Evolutionary conservation across 2,797 vertebrate genomes (phyloP).

Genomic region (Typhlichthys subterraneus): DNA sequence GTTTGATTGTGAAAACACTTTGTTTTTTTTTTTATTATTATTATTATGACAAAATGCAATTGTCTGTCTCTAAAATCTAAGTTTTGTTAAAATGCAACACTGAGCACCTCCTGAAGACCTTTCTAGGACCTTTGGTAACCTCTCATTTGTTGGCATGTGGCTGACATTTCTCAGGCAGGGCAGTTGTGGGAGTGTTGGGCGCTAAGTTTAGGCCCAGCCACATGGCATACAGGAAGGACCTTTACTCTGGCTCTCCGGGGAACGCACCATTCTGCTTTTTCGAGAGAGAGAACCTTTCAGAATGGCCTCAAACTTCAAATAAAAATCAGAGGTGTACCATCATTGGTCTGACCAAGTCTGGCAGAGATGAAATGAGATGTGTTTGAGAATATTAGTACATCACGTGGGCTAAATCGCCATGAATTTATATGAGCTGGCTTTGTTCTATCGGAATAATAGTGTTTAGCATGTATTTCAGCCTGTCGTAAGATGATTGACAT

Average conservation of each 20-base stretch:
- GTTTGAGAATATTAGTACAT: too few species aligned
- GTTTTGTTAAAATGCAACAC: constrained; percentile 28
- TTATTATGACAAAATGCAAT: neutral
- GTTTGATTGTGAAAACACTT: too few species aligned
- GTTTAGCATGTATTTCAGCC: too few species aligned
- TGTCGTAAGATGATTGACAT: too few species aligned
- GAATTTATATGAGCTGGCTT: too few species aligned
- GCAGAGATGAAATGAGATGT: too few species aligned
- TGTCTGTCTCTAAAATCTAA: constrained; percentile 16
- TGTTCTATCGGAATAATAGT: too few species aligned
- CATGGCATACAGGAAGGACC: constrained; percentile 46
- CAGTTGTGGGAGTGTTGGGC: constrained; percentile 41
- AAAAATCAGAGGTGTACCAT: constrained; percentile 37
- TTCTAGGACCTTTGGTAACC: constrained; percentile 44
- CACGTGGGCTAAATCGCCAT: too few species aligned
- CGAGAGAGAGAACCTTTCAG: constrained; percentile 50
- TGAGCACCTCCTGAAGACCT: constrained; percentile 51
- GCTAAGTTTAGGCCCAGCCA: constrained; percentile 44
- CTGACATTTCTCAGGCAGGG: constrained; percentile 58
- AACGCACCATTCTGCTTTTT: constrained; percentile 27
- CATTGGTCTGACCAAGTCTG: too few species aligned
- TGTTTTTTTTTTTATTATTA: too few species aligned
- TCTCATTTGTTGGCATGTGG: constrained; percentile 44
- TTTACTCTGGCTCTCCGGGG: constrained; percentile 45
- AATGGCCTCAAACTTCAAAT: constrained; percentile 22